A percentile compares a stretch with the other conserved stretches of the same genome.
phyloP scores from a whole-genome alignment of 1,140 invertebrate species.

The Drosophila burlai region DNA sequence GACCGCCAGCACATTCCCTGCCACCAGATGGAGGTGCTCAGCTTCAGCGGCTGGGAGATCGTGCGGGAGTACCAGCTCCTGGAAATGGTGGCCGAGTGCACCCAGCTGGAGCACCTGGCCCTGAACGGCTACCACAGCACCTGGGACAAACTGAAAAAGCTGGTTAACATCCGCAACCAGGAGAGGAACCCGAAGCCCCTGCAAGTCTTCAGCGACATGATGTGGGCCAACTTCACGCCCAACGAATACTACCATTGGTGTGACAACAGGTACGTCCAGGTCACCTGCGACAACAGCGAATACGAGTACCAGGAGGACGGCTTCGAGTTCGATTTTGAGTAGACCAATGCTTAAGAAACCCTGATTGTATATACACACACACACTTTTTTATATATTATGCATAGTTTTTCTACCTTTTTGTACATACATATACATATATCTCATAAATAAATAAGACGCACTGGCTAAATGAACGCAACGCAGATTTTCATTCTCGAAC shows the following conservation, averaged over 20 bases:
- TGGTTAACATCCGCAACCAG: constrained; percentile 44
- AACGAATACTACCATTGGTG: constrained; percentile 53
- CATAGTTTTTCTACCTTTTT: constrained; percentile 28
- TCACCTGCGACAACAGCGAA: constrained; percentile 62
- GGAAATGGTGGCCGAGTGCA: constrained; percentile 58
- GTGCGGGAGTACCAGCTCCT: constrained; percentile 58
- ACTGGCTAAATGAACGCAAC: constrained; percentile 20
- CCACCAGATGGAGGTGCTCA: constrained; percentile 64
- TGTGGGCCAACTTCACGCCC: constrained; percentile 60
- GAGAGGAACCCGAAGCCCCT: constrained; percentile 47
- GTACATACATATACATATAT: constrained; percentile 34
- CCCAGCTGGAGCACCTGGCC: constrained; percentile 46
- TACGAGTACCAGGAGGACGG: constrained; percentile 73
- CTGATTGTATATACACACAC: constrained; percentile 52
- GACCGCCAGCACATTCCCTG: constrained; percentile 64
- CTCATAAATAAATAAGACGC: constrained; percentile 48
- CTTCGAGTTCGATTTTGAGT: constrained; percentile 68
- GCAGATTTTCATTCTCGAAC: constrained; percentile 29
- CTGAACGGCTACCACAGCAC: constrained; percentile 67
- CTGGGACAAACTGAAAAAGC: constrained; percentile 54
- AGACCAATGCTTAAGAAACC: not conserved
- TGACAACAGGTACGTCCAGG: constrained; percentile 57
- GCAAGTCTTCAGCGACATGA: constrained; percentile 59
- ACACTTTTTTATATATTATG: not conserved
- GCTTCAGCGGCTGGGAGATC: constrained; percentile 70